These are phyloP conservation scores for Gymnobelideus leadbeateri DNA, from an alignment of 2,113 vertebrate genomes.

Conservation along the genomic window DNA sequence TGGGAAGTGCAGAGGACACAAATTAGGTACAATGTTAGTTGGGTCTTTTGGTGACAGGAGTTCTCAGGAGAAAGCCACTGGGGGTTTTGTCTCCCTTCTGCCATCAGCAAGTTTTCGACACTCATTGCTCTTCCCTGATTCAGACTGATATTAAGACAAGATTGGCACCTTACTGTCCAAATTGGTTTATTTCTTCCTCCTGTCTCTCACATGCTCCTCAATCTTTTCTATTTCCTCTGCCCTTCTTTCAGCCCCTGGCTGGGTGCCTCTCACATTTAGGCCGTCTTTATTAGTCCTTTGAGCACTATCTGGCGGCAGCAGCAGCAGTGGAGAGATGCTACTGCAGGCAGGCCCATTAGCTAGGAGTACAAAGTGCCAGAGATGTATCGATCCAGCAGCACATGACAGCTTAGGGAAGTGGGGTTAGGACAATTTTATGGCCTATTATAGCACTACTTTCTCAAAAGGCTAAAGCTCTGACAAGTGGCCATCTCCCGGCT, in stretches of 20 bases:
- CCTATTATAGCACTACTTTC: conserved; percentile 18
- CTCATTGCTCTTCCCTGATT: conserved; percentile 34
- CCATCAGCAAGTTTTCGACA: conserved; percentile 50
- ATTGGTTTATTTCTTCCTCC: background rate
- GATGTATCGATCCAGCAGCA: background rate
- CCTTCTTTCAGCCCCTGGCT: background rate
- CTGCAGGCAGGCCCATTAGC: background rate
- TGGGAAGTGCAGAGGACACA: conserved; percentile 54
- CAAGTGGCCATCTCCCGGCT: background rate
- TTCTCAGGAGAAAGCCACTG: conserved; percentile 36
- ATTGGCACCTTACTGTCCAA: background rate
- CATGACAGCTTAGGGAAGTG: conserved; percentile 29
- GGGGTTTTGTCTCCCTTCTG: conserved; percentile 46
- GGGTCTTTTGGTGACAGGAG: conserved; percentile 9
- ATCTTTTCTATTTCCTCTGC: background rate
- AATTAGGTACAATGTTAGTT: conserved; percentile 63
- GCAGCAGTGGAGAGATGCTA: background rate
- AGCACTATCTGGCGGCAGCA: conserved; percentile 17
- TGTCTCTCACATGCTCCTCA: background rate
- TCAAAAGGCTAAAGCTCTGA: conserved; percentile 30
- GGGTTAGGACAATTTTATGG: conserved; percentile 56
- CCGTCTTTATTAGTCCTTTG: conserved; percentile 19
- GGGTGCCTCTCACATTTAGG: background rate
- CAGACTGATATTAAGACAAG: conserved; percentile 10
- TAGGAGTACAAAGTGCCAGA: conserved; percentile 28